These are phyloP conservation scores for Miniopterus natalensis DNA, from an alignment of 2,113 vertebrate species.

Conservation along the genomic window DNA sequence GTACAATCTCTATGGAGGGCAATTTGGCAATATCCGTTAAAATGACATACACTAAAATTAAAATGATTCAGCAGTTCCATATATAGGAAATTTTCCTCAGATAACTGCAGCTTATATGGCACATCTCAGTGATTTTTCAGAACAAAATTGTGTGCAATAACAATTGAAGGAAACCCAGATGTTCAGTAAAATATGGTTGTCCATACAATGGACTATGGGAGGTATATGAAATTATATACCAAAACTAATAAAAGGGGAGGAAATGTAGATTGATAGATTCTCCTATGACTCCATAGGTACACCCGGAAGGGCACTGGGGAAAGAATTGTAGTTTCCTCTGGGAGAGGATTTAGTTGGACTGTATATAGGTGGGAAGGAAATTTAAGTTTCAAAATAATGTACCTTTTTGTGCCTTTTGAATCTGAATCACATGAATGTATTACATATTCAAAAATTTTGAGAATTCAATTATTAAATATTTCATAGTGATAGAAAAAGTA, in stretches of 20 bases:
- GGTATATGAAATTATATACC: background rate
- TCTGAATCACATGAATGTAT: background rate
- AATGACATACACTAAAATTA: background rate
- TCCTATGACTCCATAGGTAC: background rate
- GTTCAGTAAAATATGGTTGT: constrained; percentile 4
- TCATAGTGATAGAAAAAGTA: background rate
- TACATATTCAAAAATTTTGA: background rate
- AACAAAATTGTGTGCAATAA: background rate
- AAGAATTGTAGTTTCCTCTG: background rate
- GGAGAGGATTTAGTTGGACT: background rate
- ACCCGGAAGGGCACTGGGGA: background rate
- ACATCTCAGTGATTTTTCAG: background rate
- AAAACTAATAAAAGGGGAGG: background rate
- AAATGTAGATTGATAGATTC: background rate
- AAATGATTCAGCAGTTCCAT: background rate
- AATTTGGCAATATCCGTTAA: background rate
- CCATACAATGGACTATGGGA: background rate
- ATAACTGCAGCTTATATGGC: background rate
- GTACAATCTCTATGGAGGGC: background rate
- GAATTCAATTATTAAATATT: background rate
- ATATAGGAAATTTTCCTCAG: background rate
- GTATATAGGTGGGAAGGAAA: background rate
- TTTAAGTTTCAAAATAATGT: background rate
- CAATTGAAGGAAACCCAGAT: constrained; percentile 25
- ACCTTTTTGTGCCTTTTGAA: background rate